A percentile compares a stretch with the other conserved stretches of the same genome.
Evolutionary conservation across 2,888 invertebrate species (phyloP).

Genomic region (Limnephilus rhombicus): DNA sequence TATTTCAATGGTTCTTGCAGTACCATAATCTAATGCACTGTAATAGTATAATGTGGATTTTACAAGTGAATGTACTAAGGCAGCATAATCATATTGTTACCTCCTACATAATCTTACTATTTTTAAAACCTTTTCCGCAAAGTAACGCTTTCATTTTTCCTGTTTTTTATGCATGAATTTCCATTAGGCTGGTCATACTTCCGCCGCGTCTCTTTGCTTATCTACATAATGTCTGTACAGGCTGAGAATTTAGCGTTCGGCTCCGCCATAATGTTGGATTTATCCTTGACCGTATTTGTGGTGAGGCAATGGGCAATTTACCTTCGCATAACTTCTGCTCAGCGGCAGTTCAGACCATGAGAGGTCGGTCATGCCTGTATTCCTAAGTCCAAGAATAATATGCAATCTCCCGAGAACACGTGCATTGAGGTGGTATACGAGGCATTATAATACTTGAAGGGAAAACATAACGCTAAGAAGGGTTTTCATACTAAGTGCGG

Average conservation of each 20-base stretch:
- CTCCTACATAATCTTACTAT: not conserved
- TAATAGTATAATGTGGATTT: too few species aligned
- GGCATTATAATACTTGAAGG: not conserved
- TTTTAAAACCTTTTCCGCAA: not conserved
- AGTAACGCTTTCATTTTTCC: not conserved
- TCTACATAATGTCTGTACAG: slow-evolving; percentile 7
- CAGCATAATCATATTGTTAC: not conserved
- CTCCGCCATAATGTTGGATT: not conserved
- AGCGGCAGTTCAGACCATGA: slow-evolving; percentile 8
- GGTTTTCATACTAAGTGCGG: not conserved
- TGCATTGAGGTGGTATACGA: not conserved
- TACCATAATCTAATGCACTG: too few species aligned
- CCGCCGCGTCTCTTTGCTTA: not conserved
- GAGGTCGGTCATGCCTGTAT: not conserved
- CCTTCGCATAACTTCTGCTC: slow-evolving; percentile 32
- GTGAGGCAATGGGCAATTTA: slow-evolving; percentile 27
- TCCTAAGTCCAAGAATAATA: slow-evolving; percentile 15
- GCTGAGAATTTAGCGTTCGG: not conserved
- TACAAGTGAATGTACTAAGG: too few species aligned
- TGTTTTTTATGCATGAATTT: not conserved
- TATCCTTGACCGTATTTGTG: slow-evolving; percentile 34
- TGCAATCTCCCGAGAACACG: not conserved
- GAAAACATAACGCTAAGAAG: not conserved
- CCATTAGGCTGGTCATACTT: not conserved
- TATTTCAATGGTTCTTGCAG: too few species aligned